Evolutionary conservation across 1,140 invertebrate species (phyloP).

Genomic region (Neotoxoptera formosana): DNA sequence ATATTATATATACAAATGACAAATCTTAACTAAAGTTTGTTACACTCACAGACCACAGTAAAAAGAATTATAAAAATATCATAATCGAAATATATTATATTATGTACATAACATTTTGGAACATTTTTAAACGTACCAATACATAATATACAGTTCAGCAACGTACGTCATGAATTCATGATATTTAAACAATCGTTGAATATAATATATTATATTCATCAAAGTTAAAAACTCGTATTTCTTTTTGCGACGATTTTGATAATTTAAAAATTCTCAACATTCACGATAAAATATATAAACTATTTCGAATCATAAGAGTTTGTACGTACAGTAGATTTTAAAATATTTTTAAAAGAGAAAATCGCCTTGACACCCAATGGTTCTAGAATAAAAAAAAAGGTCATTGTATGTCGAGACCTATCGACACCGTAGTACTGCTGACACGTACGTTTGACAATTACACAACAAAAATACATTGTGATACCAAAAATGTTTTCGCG

Average conservation of each 20-base stretch:
- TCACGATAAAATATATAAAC: neutral
- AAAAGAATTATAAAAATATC: neutral
- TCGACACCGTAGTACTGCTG: conserved; percentile 15
- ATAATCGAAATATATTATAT: neutral
- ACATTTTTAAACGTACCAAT: neutral
- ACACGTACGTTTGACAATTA: conserved; percentile 41
- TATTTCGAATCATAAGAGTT: neutral
- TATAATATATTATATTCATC: neutral
- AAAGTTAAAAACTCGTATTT: neutral
- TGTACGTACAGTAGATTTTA: neutral
- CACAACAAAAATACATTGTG: conserved; percentile 25
- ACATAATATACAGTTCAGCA: neutral
- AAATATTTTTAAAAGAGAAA: conserved; percentile 27
- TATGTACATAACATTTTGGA: neutral
- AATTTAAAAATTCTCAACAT: neutral
- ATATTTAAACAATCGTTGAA: neutral
- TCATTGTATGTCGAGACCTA: conserved; percentile 24
- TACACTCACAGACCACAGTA: neutral
- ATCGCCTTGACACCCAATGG: conserved; percentile 36
- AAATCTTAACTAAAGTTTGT: neutral
- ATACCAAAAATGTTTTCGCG: neutral
- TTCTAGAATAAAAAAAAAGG: neutral
- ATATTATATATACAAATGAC: neutral
- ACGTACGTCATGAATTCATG: neutral
- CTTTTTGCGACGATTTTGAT: neutral